Evolutionary conservation across 92 coral and sea anemone genomes (phyloP).

Genomic region (Parazoanthus atlanticus): DNA sequence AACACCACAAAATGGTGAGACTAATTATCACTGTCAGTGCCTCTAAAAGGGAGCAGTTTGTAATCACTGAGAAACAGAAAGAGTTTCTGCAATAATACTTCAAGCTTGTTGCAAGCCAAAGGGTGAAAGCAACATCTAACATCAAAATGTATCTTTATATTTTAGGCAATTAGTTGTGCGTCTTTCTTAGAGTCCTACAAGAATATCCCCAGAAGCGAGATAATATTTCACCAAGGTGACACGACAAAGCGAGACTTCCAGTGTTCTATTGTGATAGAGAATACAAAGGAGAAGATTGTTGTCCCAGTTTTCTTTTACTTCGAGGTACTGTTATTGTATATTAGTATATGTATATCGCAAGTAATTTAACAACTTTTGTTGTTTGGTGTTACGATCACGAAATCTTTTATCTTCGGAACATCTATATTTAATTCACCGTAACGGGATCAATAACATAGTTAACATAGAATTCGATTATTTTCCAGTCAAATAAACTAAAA

Average conservation of each 20-base stretch:
- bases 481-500: background rate
- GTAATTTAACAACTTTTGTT: background rate
- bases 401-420: background rate
- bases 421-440: too few relatives aligned
- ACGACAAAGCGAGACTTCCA: constrained; percentile 8
- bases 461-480: background rate
- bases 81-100: too few relatives aligned
- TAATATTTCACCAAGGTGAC: background rate
- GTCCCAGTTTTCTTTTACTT: constrained; percentile 7
- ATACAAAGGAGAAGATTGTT: background rate
- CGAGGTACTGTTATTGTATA: constrained; percentile 6
- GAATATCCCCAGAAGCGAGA: constrained; percentile 19
- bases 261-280: background rate
- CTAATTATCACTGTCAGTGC: too few relatives aligned
- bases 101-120: too few relatives aligned
- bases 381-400: background rate
- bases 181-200: background rate
- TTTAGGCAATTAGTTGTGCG: background rate
- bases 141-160: background rate
- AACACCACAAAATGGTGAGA: background rate
- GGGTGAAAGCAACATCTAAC: too few relatives aligned
- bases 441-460: background rate
- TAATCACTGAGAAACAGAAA: too few relatives aligned
- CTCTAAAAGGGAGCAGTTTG: too few relatives aligned
- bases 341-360: background rate